phyloP scores from a whole-genome alignment of 2,113 vertebrate species.

The Columbina picui region DNA sequence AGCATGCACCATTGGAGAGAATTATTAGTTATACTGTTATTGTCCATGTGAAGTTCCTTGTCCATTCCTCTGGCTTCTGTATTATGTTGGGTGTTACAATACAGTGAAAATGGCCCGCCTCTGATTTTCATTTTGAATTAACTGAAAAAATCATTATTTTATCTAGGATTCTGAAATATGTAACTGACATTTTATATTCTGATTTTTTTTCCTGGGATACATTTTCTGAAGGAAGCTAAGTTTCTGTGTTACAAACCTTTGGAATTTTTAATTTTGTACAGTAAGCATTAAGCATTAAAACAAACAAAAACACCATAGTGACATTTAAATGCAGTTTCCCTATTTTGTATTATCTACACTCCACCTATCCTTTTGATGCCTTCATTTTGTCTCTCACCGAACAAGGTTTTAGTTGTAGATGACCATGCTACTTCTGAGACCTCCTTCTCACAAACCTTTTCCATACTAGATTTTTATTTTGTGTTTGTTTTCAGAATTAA shows the following conservation, averaged over 20 bases:
- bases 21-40: neutral
- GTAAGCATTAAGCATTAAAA: neutral
- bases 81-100: accelerated
- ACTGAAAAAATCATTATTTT: neutral
- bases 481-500: neutral
- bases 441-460: neutral
- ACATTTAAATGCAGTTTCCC: neutral
- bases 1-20: neutral
- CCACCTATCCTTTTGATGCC: neutral
- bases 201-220: neutral
- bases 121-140: neutral
- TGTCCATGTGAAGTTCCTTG: neutral
- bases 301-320: neutral
- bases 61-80: neutral
- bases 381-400: neutral
- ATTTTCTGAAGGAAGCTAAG: neutral
- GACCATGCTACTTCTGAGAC: neutral
- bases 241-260: neutral
- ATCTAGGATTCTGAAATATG: neutral
- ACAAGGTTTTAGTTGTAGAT: neutral
- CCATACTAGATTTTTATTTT: neutral
- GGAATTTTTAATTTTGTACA: neutral
- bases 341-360: neutral
- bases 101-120: neutral
- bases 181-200: neutral